Base-by-base conservation (phyloP, 2,888 invertebrate species). In the Erynnis tages region DNA sequence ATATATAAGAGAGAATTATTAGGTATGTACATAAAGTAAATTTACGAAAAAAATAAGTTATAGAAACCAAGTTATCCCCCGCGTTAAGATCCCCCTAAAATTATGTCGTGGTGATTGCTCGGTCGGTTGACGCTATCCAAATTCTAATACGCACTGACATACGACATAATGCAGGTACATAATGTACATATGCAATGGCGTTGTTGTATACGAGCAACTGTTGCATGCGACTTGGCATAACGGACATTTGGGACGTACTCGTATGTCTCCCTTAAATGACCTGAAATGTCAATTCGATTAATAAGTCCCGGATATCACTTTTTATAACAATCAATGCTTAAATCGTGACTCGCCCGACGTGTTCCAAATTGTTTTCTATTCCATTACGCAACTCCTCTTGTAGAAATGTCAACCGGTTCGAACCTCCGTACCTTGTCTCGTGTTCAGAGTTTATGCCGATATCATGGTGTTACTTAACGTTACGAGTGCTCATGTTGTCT, bases 351-450 rank as follows among this genome's bases (percentile, higher is more conserved):
- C 19, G 47, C 37, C n/a, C 47, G 19, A 8, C 37, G 30, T 30
- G 38, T 40, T 30, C 38, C 38, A 30, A 38, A 48, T 38, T 30
- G 29, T 40, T 40, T 29, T 35, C 16, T 35, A 17, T 21, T 16
- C n/a, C n/a, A 23, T 40, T 40, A 48, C 29, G 38, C 48, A 48
- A 40, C 37, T 27, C n/a, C 37, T 30, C 38, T 48, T 48, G 38
- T 40, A 11, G 21, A 40, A 48, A 48, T 48, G 38, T 30, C 38
- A 23, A 48, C 38, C 30, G 38, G 29, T 38, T 27, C 29, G 19
- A 19, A 29, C 11, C 13, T 38, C 11, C 6, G 13, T 8, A 13
- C n/a, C 27, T 14, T 29, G n/a, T 29, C 4, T 21, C 16, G 32
- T 25, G 21, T 27, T 27, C 27, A 29, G 11, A 27, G 3, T 8